These are phyloP conservation scores for Opisthograptis luteolata DNA, from an alignment of 2,888 invertebrate species.

Conservation along the genomic window DNA sequence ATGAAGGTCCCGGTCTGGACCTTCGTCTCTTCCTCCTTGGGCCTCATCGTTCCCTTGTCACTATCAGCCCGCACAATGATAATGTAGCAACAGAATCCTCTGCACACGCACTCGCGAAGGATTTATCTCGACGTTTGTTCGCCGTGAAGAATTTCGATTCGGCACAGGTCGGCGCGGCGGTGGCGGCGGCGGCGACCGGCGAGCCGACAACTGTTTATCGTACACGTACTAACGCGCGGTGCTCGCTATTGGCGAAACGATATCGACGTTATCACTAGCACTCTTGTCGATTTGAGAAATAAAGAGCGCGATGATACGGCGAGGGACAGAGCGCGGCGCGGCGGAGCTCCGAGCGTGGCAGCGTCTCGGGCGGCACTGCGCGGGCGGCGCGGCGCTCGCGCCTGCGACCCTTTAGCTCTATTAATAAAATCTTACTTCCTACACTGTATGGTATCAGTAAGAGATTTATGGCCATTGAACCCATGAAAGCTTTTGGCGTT, in stretches of 20 bases:
- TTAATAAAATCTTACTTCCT: slow-evolving; percentile 79
- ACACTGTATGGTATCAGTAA: slow-evolving; percentile 70
- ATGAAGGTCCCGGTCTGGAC: slow-evolving; percentile 82
- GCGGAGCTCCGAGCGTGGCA: slow-evolving; percentile 60
- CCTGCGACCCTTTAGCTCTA: slow-evolving; percentile 64
- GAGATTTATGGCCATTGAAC: slow-evolving; percentile 81
- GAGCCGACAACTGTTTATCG: slow-evolving; percentile 52
- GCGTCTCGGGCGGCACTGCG: slow-evolving; percentile 35
- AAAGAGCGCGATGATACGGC: slow-evolving; percentile 54
- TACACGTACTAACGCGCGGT: slow-evolving; percentile 49
- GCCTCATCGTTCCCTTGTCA: slow-evolving; percentile 61
- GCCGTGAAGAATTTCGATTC: slow-evolving; percentile 62
- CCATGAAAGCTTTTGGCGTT: slow-evolving; percentile 68
- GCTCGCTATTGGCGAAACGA: slow-evolving; percentile 68
- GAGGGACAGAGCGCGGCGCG: slow-evolving; percentile 36
- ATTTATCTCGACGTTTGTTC: slow-evolving; percentile 58
- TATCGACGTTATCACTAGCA: slow-evolving; percentile 73
- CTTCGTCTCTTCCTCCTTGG: slow-evolving; percentile 75
- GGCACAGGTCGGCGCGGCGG: slow-evolving; percentile 55
- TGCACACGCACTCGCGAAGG: slow-evolving; percentile 61
- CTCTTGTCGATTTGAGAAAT: slow-evolving; percentile 62
- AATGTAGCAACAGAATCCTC: slow-evolving; percentile 60
- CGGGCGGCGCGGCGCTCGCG: slow-evolving; percentile 45
- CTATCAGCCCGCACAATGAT: slow-evolving; percentile 53
- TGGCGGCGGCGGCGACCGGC: slow-evolving; percentile 42